Percentiles rank a stretch among this genome's conserved stretches.
Conservation (phyloP, 1,140 invertebrate species). For the Euborellia annulipes region DNA sequence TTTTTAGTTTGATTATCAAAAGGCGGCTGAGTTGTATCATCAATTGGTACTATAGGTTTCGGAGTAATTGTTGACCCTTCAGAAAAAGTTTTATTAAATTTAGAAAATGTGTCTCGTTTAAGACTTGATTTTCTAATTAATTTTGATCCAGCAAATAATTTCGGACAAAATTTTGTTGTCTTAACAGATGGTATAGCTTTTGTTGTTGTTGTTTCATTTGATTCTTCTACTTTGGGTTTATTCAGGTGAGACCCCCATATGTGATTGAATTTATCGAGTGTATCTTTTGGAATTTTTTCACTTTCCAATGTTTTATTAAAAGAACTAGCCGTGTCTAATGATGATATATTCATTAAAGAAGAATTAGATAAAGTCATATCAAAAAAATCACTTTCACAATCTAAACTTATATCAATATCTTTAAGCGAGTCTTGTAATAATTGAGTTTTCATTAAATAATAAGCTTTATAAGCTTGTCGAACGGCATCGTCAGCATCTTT, state of each 20-base stretch:
- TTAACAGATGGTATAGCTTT: conserved; percentile 23
- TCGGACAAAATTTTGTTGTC: no score
- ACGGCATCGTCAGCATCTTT: conserved; percentile 50
- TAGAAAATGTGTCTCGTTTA: conserved; percentile 7
- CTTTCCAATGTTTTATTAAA: no score
- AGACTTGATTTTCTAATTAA: not conserved
- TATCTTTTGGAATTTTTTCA: conserved; percentile 16
- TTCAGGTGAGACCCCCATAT: conserved; percentile 43
- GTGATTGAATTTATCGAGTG: conserved; percentile 25
- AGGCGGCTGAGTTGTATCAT: conserved; percentile 10
- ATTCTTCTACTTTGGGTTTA: conserved; percentile 22
- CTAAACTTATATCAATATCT: conserved; percentile 24
- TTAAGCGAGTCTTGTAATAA: conserved; percentile 50
- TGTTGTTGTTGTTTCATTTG: conserved; percentile 19
- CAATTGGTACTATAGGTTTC: conserved; percentile 8
- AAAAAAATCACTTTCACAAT: conserved; percentile 2
- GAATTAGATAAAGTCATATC: no score
- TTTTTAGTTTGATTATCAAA: conserved; percentile 10
- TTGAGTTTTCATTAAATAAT: conserved; percentile 58
- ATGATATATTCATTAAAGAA: no score
- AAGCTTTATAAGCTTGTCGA: conserved; percentile 60
- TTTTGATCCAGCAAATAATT: not conserved
- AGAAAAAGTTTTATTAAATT: not conserved
- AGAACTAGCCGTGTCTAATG: conserved; percentile 17
- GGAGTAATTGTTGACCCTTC: not conserved